phyloP scores from a whole-genome alignment of 2,888 invertebrate species.

The Ochropacha duplaris region DNA sequence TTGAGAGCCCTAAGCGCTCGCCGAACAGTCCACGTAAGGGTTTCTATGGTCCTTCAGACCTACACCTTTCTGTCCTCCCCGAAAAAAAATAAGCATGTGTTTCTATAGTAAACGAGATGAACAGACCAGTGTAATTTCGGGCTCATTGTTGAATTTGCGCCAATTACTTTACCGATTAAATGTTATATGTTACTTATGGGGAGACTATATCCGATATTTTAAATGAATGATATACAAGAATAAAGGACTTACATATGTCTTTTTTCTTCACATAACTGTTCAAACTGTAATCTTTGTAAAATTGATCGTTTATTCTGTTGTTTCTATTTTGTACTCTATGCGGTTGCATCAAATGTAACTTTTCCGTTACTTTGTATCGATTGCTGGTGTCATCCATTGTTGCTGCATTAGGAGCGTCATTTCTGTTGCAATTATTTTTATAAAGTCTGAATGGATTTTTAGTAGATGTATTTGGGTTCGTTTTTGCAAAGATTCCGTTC shows the following conservation, averaged over 20 bases:
- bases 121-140: no score
- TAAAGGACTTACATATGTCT: neutral
- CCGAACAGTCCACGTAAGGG: no score
- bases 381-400: neutral
- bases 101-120: no score
- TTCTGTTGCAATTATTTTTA: neutral
- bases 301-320: slow-evolving; percentile 36
- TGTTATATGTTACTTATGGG: no score
- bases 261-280: neutral
- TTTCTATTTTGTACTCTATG: slow-evolving; percentile 37
- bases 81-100: no score
- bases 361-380: neutral
- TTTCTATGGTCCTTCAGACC: no score
- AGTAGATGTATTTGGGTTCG: neutral
- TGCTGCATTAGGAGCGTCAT: neutral
- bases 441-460: neutral
- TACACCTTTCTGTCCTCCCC: no score
- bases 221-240: neutral
- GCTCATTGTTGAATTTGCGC: no score
- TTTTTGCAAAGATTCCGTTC: neutral
- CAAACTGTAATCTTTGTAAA: slow-evolving; percentile 25
- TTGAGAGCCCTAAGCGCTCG: no score
- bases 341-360: slow-evolving; percentile 11
- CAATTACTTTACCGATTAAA: no score
- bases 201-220: no score